A percentile compares a stretch with the other conserved stretches of the same genome.
phyloP scores from a whole-genome alignment of 2,888 invertebrate species.

The Thalpophila matura region DNA sequence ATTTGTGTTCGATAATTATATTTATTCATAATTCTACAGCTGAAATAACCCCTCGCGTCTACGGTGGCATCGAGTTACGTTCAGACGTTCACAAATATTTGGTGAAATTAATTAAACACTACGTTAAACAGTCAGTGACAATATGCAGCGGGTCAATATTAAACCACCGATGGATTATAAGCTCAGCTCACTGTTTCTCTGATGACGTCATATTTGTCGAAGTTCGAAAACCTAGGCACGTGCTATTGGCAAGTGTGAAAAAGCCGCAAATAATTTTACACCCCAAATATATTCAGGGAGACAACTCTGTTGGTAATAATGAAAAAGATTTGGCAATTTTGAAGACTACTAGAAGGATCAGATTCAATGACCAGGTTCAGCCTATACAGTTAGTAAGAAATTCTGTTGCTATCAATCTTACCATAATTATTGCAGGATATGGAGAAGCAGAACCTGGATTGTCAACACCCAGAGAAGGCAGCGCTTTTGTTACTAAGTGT shows the following conservation, averaged over 20 bases:
- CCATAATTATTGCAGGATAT: constrained; percentile 62
- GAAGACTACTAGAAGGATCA: constrained; percentile 49
- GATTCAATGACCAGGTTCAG: constrained; percentile 41
- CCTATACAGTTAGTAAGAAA: constrained; percentile 46
- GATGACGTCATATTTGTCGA: background rate
- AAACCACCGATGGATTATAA: constrained; percentile 59
- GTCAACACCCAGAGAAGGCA: constrained; percentile 58
- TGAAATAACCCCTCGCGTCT: constrained; percentile 30
- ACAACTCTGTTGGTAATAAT: background rate
- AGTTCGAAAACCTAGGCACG: background rate
- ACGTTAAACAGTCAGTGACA: background rate
- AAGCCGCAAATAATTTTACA: constrained; percentile 15
- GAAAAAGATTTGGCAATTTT: constrained; percentile 63
- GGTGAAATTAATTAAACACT: constrained; percentile 40
- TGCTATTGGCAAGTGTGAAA: constrained; percentile 17
- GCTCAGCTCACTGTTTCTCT: constrained; percentile 65
- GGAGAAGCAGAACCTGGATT: constrained; percentile 43
- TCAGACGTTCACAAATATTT: constrained; percentile 58
- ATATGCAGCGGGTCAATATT: constrained; percentile 67
- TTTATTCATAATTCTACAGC: background rate
- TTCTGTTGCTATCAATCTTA: constrained; percentile 10
- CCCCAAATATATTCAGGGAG: background rate
- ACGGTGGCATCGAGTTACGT: constrained; percentile 46
- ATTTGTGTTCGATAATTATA: background rate
- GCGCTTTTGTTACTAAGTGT: constrained; percentile 52